Evolutionary conservation across 2,797 vertebrate genomes (phyloP), one percentile per base, ranked within the genome.

Genomic region (Neosilurus mollespiculum): DNA sequence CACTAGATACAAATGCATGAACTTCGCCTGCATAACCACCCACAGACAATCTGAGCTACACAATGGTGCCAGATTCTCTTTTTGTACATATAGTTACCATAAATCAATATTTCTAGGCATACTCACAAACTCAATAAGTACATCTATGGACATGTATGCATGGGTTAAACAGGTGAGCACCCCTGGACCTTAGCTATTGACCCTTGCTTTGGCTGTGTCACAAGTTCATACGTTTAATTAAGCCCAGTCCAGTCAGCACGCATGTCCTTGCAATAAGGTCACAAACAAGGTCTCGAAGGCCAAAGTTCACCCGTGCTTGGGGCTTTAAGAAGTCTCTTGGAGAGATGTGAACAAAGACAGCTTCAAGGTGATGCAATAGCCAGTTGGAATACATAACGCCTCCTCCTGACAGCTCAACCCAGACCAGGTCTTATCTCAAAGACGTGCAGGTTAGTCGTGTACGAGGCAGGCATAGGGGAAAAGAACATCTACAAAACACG

Each of bases 151-250:
- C 61, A 51, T 78, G 24, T 62, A 78, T 66, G 62, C 76, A 54
- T 9, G 77, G 58, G 65, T 82, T 78, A 81, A 83, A 85, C 78
- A 81, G 72, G 77, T 81, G 72, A 84, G 71, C 54, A 30, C 61
- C 83, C 49, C 66, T 1, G 79, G 81, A 83, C 80, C 80, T 87
- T 58, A 59, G 84, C 79, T 90, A 91, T 85, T 93, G 93, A 92
- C 91, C 92, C 91, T 86, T 91, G 85, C 87, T 90, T 87, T 88
- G 90, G 90, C 90, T 88, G 86, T 73, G 92, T 91, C 81, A 81
- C 15, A 66, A 81, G 88, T 87, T 91, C 92, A 93, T 88, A 91
- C 91, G 93, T 88, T 92, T 93, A 94, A 94, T 94, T 91, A 93
- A 94, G 92, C 92, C 86, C 78, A 58, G 81, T 81, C 86, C 81